Conservation (phyloP, 2,113 vertebrate genomes). For the Euleptes europaea region DNA sequence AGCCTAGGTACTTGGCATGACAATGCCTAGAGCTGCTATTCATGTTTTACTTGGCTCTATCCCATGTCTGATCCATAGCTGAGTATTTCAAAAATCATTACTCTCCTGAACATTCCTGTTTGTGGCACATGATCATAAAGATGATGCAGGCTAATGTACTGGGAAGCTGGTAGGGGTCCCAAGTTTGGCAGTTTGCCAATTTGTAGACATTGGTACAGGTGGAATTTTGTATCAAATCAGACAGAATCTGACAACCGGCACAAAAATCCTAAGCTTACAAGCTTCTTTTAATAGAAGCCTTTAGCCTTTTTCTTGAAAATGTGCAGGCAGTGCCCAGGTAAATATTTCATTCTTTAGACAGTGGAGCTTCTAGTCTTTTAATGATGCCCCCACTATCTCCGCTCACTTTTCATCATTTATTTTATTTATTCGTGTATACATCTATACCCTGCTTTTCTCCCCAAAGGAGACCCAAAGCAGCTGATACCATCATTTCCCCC, state of each 20-base stretch:
- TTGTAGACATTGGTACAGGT: neutral
- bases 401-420: neutral
- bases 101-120: neutral
- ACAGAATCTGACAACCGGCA: neutral
- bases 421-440: too few species aligned
- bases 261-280: neutral
- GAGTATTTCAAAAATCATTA: neutral
- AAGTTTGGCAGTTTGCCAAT: neutral
- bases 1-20: constrained; percentile 53
- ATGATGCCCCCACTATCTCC: neutral
- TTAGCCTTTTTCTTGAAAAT: neutral
- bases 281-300: neutral
- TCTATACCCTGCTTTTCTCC: too few species aligned
- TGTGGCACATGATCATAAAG: neutral
- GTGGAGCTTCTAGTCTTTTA: neutral
- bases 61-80: neutral
- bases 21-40: neutral
- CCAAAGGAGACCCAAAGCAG: too few species aligned
- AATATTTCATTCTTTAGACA: neutral
- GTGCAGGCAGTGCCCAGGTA: neutral
- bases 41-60: constrained; percentile 23
- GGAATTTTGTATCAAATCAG: neutral
- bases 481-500: too few species aligned
- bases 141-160: neutral
- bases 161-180: neutral